Evolutionary conservation across 2,113 vertebrate species (phyloP).

Genomic region (Oxyura jamaicensis): DNA sequence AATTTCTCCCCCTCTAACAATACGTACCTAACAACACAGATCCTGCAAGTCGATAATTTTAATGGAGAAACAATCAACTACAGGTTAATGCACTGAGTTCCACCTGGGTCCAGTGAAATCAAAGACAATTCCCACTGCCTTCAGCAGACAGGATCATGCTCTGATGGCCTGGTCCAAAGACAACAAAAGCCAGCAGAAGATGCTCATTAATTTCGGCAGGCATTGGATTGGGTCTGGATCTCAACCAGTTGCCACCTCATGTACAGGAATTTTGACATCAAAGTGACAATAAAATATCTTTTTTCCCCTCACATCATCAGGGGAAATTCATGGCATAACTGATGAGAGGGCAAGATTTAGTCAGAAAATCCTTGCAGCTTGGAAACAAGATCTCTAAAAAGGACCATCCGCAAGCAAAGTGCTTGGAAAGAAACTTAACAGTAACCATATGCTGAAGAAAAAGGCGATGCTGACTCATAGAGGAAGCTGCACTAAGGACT

Average conservation of each 20-base stretch:
- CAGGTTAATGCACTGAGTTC: background rate
- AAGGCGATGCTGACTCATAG: background rate
- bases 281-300: background rate
- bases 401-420: constrained; percentile 1
- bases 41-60: background rate
- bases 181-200: background rate
- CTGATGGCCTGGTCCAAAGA: background rate
- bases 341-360: background rate
- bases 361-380: constrained; percentile 9
- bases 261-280: background rate
- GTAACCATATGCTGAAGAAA: background rate
- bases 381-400: background rate
- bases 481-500: background rate
- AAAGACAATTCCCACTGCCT: background rate
- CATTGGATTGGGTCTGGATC: background rate
- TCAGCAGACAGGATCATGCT: background rate
- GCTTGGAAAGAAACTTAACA: background rate
- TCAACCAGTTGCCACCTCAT: background rate
- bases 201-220: background rate
- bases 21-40: background rate
- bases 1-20: background rate
- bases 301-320: background rate
- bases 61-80: background rate
- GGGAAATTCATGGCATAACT: background rate
- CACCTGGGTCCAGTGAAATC: background rate